Percentiles rank a stretch among this genome's conserved stretches.
phyloP scores from a whole-genome alignment of 2,888 invertebrate genomes.

The Timema podura region DNA sequence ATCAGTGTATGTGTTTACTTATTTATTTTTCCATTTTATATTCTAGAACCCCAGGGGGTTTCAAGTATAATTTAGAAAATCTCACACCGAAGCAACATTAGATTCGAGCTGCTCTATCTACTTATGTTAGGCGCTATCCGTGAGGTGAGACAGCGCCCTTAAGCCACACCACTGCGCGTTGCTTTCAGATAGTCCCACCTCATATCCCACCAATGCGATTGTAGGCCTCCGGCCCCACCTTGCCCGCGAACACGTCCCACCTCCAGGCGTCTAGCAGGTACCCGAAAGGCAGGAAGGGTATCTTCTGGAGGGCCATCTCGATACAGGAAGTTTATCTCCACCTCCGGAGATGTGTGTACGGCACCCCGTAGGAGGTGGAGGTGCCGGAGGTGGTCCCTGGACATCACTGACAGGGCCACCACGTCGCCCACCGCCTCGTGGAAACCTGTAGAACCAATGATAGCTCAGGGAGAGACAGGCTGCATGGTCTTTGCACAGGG shows the following conservation, averaged over 20 bases:
- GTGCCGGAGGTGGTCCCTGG: conserved; percentile 50
- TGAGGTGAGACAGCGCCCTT: no score
- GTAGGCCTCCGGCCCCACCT: conserved; percentile 43
- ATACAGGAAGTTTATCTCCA: conserved; percentile 48
- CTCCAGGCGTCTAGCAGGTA: conserved; percentile 81
- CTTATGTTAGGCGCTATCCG: no score
- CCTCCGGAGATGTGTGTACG: conserved; percentile 36
- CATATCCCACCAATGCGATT: conserved; percentile 38
- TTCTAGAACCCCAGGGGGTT: no score
- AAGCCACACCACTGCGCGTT: no score
- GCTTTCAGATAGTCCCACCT: no score
- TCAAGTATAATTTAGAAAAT: no score
- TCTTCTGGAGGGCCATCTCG: conserved; percentile 46
- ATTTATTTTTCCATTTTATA: no score
- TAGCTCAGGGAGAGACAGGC: no score
- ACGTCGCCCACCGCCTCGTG: conserved; percentile 63
- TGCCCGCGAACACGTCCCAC: conserved; percentile 77
- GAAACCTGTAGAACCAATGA: conserved; percentile 47
- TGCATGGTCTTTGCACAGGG: no score
- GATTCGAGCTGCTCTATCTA: no score
- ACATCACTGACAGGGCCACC: conserved; percentile 55
- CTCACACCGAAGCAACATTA: no score
- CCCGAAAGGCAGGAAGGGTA: conserved; percentile 75
- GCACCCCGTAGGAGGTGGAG: conserved; percentile 42
- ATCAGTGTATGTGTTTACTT: no score